Evolutionary conservation across 64 coral and sea anemone species (phyloP).

Genomic region (Actinia equina): DNA sequence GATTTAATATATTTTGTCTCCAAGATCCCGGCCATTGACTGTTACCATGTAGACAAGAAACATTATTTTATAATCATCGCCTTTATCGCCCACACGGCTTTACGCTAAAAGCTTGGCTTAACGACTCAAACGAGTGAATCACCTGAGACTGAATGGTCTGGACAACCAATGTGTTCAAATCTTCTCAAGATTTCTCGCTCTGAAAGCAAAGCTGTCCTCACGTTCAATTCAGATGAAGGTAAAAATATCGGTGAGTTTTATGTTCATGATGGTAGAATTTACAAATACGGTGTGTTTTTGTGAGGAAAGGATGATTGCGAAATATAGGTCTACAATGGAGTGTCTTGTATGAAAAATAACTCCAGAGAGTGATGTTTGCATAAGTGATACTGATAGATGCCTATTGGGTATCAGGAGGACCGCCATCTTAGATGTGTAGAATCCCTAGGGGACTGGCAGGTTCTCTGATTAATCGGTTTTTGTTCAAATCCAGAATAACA

Average conservation of each 20-base stretch:
- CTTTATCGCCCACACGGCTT: neutral
- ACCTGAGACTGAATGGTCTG: neutral
- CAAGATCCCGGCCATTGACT: neutral
- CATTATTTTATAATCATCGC: neutral
- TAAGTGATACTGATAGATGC: neutral
- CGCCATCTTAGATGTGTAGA: neutral
- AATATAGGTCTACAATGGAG: neutral
- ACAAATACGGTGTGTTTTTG: neutral
- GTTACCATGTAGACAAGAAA: neutral
- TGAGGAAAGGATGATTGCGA: neutral
- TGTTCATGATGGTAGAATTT: neutral
- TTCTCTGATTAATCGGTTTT: slow-evolving; percentile 10
- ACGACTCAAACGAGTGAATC: neutral
- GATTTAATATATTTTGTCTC: neutral
- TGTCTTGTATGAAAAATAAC: neutral
- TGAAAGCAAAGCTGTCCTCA: neutral
- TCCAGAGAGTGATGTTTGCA: neutral
- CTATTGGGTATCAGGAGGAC: neutral
- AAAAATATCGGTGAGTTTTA: neutral
- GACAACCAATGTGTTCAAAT: neutral
- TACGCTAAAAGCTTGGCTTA: neutral
- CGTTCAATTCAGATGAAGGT: neutral
- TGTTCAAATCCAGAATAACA: neutral
- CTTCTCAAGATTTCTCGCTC: neutral
- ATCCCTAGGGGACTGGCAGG: neutral